A percentile compares a stretch with the other conserved stretches of the same genome.
Evolutionary conservation across 2,888 invertebrate species (phyloP).

Genomic region (Erebia palarica): DNA sequence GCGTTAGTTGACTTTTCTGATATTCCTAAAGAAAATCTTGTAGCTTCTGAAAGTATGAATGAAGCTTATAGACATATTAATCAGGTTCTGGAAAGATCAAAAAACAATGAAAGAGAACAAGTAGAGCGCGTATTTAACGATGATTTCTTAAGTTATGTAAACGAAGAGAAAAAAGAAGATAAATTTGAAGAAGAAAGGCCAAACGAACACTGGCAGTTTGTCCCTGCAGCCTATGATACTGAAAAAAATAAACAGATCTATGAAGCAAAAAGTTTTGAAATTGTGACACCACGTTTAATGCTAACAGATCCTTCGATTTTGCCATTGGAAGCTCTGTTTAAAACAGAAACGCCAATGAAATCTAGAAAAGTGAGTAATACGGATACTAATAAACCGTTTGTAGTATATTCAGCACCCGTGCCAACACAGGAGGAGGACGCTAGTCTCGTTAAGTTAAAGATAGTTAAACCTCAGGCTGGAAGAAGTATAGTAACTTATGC

Average conservation of each 20-base stretch:
- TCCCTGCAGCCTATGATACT: slow-evolving; percentile 77
- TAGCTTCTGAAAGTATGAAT: slow-evolving; percentile 78
- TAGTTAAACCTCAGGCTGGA: slow-evolving; percentile 61
- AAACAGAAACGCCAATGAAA: slow-evolving; percentile 73
- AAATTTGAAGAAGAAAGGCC: slow-evolving; percentile 54
- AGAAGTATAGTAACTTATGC: slow-evolving; percentile 67
- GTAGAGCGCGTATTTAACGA: slow-evolving; percentile 61
- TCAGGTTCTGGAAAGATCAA: slow-evolving; percentile 48
- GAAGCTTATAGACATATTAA: slow-evolving; percentile 74
- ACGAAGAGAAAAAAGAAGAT: slow-evolving; percentile 64
- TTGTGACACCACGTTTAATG: slow-evolving; percentile 66
- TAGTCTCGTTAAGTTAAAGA: slow-evolving; percentile 62
- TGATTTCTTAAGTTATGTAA: slow-evolving; percentile 68
- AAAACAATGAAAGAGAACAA: slow-evolving; percentile 46
- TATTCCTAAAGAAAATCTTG: slow-evolving; percentile 69
- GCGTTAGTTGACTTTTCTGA: slow-evolving; percentile 67
- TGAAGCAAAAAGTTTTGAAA: slow-evolving; percentile 62
- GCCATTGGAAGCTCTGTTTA: slow-evolving; percentile 86
- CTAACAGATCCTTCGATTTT: slow-evolving; percentile 84
- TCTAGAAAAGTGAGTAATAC: slow-evolving; percentile 55
- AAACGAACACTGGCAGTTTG: slow-evolving; percentile 67
- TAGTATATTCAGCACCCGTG: slow-evolving; percentile 73
- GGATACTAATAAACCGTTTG: slow-evolving; percentile 64
- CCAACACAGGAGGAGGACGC: slow-evolving; percentile 60
- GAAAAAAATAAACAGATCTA: slow-evolving; percentile 55